Evolutionary conservation across 1,140 invertebrate species (phyloP).

Genomic region (Lordiphosa mommai): DNA sequence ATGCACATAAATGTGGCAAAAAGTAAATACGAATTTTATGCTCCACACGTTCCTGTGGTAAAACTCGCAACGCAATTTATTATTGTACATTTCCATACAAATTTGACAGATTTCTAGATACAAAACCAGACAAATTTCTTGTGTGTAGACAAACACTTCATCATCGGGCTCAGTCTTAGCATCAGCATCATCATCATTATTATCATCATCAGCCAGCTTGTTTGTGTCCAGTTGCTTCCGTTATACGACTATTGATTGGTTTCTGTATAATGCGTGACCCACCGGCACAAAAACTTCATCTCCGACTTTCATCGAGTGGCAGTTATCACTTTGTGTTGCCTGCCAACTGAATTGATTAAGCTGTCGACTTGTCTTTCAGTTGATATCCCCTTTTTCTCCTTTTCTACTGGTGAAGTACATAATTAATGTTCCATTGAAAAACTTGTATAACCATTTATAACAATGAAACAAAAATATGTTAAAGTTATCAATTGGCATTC

Average conservation of each 20-base stretch:
- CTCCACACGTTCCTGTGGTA: conserved; percentile 21
- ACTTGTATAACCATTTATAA: too few relatives aligned
- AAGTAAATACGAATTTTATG: conserved; percentile 14
- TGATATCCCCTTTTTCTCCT: conserved; percentile 7
- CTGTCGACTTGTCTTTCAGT: conserved; percentile 27
- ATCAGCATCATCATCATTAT: conserved; percentile 2
- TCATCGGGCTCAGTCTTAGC: neutral
- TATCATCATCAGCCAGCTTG: neutral
- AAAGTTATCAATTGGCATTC: too few relatives aligned
- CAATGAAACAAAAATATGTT: too few relatives aligned
- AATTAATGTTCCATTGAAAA: too few relatives aligned
- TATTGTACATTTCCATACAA: conserved; percentile 44
- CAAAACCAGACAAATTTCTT: conserved; percentile 6
- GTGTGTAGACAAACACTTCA: conserved; percentile 6
- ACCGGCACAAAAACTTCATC: neutral
- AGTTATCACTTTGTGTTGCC: conserved; percentile 28
- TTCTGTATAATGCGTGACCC: conserved; percentile 29
- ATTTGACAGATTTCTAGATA: conserved; percentile 41
- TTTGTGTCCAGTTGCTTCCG: neutral
- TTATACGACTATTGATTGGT: conserved; percentile 19
- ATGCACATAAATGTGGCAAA: conserved; percentile 3
- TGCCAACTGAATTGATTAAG: conserved; percentile 55
- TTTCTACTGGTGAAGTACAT: neutral
- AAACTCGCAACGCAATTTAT: conserved; percentile 32
- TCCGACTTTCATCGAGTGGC: neutral